Conservation (phyloP, 2,888 invertebrate species). For the Drosophila suboccidentalis region DNA sequence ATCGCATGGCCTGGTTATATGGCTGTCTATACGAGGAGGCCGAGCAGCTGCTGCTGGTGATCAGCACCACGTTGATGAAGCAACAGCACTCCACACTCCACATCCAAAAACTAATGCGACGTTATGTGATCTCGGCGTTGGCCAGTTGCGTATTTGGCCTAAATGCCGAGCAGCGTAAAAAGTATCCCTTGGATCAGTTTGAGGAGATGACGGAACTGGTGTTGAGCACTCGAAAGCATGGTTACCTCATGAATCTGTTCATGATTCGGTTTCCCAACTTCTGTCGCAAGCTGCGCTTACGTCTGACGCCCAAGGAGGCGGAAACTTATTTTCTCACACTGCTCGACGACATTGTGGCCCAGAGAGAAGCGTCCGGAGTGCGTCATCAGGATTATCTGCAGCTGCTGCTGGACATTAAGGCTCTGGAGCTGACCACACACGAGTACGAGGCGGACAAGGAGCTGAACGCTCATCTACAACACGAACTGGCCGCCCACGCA, state of each 20-base stretch:
- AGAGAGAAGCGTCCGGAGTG: slow-evolving; percentile 64
- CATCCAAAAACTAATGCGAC: slow-evolving; percentile 75
- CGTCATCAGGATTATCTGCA: slow-evolving; percentile 87
- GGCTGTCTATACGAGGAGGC: slow-evolving; percentile 67
- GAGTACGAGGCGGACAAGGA: slow-evolving; percentile 82
- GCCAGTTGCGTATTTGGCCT: slow-evolving; percentile 80
- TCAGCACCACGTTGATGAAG: slow-evolving; percentile 68
- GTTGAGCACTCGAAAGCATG: slow-evolving; percentile 70
- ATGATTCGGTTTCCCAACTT: slow-evolving; percentile 75
- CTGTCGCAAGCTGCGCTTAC: slow-evolving; percentile 73
- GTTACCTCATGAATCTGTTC: slow-evolving; percentile 65
- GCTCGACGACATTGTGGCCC: slow-evolving; percentile 67
- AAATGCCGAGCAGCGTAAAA: slow-evolving; percentile 53
- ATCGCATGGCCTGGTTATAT: slow-evolving; percentile 82
- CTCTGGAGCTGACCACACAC: slow-evolving; percentile 74
- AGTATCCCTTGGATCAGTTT: slow-evolving; percentile 75
- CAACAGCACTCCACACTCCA: slow-evolving; percentile 72
- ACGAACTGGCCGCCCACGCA: slow-evolving; percentile 83
- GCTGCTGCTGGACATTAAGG: slow-evolving; percentile 87
- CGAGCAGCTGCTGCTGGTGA: slow-evolving; percentile 54
- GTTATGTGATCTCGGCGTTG: slow-evolving; percentile 73
- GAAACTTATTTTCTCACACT: slow-evolving; percentile 72
- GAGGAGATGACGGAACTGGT: slow-evolving; percentile 80
- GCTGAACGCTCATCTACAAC: slow-evolving; percentile 73
- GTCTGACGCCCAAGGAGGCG: slow-evolving; percentile 67